phyloP scores from a whole-genome alignment of 2,888 invertebrate species.

The Phortica okadai region DNA sequence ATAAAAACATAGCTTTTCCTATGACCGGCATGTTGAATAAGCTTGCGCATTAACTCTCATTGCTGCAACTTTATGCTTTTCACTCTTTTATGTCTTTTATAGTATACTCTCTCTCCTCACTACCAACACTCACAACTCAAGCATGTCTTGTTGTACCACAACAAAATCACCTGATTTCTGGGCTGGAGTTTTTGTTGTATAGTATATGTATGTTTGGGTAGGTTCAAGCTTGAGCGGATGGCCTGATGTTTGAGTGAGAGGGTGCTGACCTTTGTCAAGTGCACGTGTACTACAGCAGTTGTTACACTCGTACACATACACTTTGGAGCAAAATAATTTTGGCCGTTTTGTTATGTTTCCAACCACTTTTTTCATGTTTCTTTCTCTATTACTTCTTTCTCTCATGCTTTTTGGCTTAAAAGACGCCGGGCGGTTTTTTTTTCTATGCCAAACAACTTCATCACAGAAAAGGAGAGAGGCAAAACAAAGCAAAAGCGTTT shows the following conservation, averaged over 20 bases:
- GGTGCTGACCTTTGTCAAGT: conserved; percentile 24
- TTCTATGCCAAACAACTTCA: conserved; percentile 8
- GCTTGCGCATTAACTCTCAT: conserved; percentile 4
- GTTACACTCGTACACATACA: neutral
- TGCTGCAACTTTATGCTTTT: neutral
- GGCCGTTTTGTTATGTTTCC: neutral
- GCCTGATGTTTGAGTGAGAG: conserved; percentile 2
- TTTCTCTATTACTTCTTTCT: neutral
- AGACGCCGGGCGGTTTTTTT: neutral
- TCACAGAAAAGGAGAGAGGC: conserved; percentile 17
- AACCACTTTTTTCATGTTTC: conserved; percentile 25
- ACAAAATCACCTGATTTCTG: conserved; percentile 73
- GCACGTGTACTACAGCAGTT: neutral
- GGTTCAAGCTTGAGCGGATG: neutral
- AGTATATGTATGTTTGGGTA: conserved; percentile 30
- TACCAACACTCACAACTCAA: neutral
- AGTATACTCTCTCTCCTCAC: conserved; percentile 10
- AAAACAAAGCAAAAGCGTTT: neutral
- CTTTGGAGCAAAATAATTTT: neutral
- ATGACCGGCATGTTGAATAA: neutral
- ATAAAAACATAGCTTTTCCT: neutral
- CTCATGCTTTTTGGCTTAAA: conserved; percentile 11
- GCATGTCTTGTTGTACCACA: conserved; percentile 62
- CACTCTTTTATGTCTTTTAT: conserved; percentile 5
- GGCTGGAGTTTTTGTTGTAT: conserved; percentile 48